Base-by-base conservation (phyloP, 1,140 invertebrate genomes). In the Pachyrhynchus sulphureomaculatus region DNA sequence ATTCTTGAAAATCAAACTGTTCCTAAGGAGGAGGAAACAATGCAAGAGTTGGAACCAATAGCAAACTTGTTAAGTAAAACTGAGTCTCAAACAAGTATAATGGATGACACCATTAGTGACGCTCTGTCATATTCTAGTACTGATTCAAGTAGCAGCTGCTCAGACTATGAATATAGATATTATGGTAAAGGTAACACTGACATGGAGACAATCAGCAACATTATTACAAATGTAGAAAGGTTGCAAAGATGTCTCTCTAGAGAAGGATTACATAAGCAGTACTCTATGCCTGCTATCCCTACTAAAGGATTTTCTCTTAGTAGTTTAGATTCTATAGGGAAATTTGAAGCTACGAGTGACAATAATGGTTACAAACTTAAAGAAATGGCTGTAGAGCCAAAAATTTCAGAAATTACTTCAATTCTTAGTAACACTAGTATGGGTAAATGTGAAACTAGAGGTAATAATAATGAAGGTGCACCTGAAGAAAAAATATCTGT, bases 171-270 rank as follows among this genome's bases (percentile, higher is more conserved):
- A 32, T 62, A 54, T 34, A 55, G 51, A 33, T 45, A 59, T 32
- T 64, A 55, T 24, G 53, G 45, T 10, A 54, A 48, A 3, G 15
- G n/a, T 18, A 36, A 45, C 23, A 44, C 47, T 24, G 57, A 62
- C 52, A 23, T 67, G 10, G 65, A 67, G 24, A 83, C 76, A 32
- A 79, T 82, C 2, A 83, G 80, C 65, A 79, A 79, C 42, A 77
- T 83, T 49, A 78, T 83, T 2, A 77, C 79, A 64, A 80, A 79
- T 17, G 79, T 84, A 8, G 62, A 71, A 52, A 66, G 61, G 34
- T 20, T 68, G 29, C 66, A 70, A 52, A 53, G 49, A 17, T 59
- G 48, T 37, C 23, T 64, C n/a, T 52, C 45, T 21, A 56, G 37
- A 36, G 34, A 41, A 33, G 17, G 20, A 10, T 57, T 66, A 29